phyloP scores from a whole-genome alignment of 2,888 invertebrate genomes.

The Lithophane leautieri region DNA sequence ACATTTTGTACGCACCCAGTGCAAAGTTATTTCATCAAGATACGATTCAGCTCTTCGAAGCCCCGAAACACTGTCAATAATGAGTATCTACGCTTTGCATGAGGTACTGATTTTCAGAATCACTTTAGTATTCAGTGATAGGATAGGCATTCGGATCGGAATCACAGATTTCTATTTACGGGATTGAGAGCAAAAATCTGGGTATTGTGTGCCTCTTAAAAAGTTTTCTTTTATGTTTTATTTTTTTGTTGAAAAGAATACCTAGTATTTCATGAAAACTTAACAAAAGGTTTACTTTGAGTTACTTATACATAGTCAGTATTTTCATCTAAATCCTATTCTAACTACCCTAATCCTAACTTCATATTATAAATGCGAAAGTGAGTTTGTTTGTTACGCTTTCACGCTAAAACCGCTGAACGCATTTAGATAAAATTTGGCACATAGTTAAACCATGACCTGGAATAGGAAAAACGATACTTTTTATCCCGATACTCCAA shows the following conservation, averaged over 20 bases:
- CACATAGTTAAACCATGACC: too few species aligned
- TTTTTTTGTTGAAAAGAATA: background rate
- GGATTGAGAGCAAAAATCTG: background rate
- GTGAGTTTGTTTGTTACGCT: too few species aligned
- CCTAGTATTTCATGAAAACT: background rate
- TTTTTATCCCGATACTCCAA: too few species aligned
- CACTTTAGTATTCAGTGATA: slow-evolving; percentile 23
- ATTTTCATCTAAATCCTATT: background rate
- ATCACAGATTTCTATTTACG: background rate
- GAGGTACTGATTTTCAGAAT: slow-evolving; percentile 9
- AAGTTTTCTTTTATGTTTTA: background rate
- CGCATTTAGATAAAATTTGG: too few species aligned
- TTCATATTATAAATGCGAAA: too few species aligned
- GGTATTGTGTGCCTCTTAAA: background rate
- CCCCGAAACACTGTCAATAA: slow-evolving; percentile 25
- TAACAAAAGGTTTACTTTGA: background rate
- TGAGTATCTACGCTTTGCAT: slow-evolving; percentile 11
- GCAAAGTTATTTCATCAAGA: slow-evolving; percentile 34
- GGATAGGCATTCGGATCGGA: background rate
- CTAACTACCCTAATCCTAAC: too few species aligned
- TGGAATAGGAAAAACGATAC: too few species aligned
- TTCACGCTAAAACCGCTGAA: too few species aligned
- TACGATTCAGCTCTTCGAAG: slow-evolving; percentile 29
- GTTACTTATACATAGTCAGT: background rate
- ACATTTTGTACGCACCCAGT: background rate